Percentiles rank a stretch among this genome's conserved stretches.
Evolutionary conservation across 2,113 vertebrate genomes (phyloP).

Genomic region (Halcyon malimbica): DNA sequence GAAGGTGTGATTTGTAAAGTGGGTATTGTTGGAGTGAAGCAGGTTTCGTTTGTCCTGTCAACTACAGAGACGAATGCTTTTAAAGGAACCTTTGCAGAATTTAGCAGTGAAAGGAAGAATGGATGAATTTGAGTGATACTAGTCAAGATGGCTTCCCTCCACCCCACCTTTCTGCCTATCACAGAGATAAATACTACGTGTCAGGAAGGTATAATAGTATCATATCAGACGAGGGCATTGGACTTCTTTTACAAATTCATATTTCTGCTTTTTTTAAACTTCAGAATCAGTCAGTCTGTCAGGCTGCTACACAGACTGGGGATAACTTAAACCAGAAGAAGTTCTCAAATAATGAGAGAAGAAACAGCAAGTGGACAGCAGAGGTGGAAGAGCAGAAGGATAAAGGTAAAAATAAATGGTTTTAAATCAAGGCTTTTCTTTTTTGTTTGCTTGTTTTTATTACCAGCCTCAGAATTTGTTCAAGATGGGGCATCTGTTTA

Average conservation of each 20-base stretch:
- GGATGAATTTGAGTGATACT: neutral
- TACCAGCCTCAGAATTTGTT: neutral
- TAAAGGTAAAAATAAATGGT: conserved; percentile 63
- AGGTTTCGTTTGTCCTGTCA: neutral
- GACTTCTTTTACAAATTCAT: neutral
- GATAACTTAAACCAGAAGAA: conserved; percentile 71
- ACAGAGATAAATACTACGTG: neutral
- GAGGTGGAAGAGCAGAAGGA: conserved; percentile 77
- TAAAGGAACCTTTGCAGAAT: neutral
- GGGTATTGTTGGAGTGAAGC: neutral
- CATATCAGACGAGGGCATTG: neutral
- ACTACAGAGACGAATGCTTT: neutral
- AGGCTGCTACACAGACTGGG: conserved; percentile 69
- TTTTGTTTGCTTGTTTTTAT: neutral
- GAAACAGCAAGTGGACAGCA: conserved; percentile 69
- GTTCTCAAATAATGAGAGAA: conserved; percentile 62
- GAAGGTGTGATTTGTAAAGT: neutral
- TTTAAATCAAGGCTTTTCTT: neutral
- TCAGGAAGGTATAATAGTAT: neutral
- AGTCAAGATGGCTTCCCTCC: neutral
- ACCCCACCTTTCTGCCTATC: neutral
- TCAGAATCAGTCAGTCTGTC: conserved; percentile 73
- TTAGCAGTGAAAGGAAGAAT: neutral
- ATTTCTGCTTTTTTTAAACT: conserved; percentile 41
- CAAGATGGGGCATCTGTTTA: neutral